phyloP scores from a whole-genome alignment of 2,113 vertebrate genomes.

The Tor tambroides region DNA sequence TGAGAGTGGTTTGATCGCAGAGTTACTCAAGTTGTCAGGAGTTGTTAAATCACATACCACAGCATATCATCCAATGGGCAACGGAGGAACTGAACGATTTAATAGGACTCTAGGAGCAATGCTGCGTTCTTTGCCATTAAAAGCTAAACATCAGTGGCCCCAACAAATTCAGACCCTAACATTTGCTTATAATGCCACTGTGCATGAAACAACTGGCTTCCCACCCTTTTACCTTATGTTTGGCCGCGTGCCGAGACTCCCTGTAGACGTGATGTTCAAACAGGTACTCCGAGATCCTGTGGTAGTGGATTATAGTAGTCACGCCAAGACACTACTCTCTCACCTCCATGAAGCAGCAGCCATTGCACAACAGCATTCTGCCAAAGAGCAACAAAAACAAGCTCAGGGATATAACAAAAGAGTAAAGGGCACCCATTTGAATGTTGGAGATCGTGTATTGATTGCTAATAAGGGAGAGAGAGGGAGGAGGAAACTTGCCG shows the following conservation, averaged over 20 bases:
- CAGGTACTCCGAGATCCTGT: slow-evolving; percentile 13
- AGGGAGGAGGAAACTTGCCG: neutral
- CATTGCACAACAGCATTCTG: slow-evolving; percentile 35
- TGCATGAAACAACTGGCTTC: slow-evolving; percentile 44
- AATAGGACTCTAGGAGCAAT: slow-evolving; percentile 47
- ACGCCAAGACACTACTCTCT: neutral
- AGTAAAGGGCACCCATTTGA: neutral
- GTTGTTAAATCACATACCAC: slow-evolving; percentile 43
- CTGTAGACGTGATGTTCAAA: slow-evolving; percentile 40
- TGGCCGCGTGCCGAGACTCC: slow-evolving; percentile 22
- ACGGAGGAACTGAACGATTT: slow-evolving; percentile 37
- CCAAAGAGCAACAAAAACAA: slow-evolving; percentile 51
- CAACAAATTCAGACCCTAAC: slow-evolving; percentile 45
- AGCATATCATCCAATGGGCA: slow-evolving; percentile 33
- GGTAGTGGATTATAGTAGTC: slow-evolving; percentile 29
- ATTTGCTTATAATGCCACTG: slow-evolving; percentile 48
- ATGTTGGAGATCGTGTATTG: neutral
- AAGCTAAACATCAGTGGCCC: slow-evolving; percentile 44
- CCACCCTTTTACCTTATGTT: slow-evolving; percentile 49
- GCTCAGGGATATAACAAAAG: slow-evolving; percentile 45
- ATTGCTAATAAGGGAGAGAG: slow-evolving; percentile 2
- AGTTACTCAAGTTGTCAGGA: neutral
- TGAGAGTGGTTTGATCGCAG: neutral
- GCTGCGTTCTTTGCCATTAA: slow-evolving; percentile 27
- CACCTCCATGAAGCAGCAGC: neutral